Evolutionary conservation across 1,140 invertebrate genomes (phyloP), one percentile per base, ranked within the genome.

Genomic region (Plectrocnemia conspersa): DNA sequence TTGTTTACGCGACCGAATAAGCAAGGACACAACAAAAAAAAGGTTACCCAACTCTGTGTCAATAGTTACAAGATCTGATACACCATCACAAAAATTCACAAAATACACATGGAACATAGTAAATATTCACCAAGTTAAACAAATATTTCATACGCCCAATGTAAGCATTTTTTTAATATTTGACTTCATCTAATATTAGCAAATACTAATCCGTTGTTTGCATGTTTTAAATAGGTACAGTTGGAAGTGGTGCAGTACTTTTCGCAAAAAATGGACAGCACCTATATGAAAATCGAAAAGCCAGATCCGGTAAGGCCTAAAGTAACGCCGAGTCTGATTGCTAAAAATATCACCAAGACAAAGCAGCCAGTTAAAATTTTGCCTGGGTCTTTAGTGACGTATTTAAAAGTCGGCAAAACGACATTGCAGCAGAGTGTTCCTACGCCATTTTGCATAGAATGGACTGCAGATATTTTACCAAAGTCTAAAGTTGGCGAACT

Each of bases 41-140:
- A 70, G 84, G 13, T 67, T 87, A 2, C 84, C 84, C 15, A 85
- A 86, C 68, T 70, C 68, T 1, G 79, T 73, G 1, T 72, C 79
- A 54, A 68, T 80, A 61, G 68, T 86, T 65, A 71, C 79, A 0
- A 68, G 82, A 24, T 81, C 79, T 59, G 80, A 85, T 61, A 73
- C 78, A 6, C 83, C 83, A 6, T 62, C 84, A n/a, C 83, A 83
- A 9, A 82, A 79, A 33, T 86, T 85, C 65, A 85, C 82, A 0
- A 86, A 84, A 65, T 85, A 84, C 64, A 83, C 82, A 0, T 89
- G 84, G 83, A 79, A 84, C 56, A 84, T 90, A 22, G 84, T 80
- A 11, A 88, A 85, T 68, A 79, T 88, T 22, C 62, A 83, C 6
- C 84, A 88, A 56, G 78, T 89, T 0, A 86, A 87, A 62, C 80